Conservation (phyloP, 2,888 invertebrate species). For the Tiliacea aurago region DNA sequence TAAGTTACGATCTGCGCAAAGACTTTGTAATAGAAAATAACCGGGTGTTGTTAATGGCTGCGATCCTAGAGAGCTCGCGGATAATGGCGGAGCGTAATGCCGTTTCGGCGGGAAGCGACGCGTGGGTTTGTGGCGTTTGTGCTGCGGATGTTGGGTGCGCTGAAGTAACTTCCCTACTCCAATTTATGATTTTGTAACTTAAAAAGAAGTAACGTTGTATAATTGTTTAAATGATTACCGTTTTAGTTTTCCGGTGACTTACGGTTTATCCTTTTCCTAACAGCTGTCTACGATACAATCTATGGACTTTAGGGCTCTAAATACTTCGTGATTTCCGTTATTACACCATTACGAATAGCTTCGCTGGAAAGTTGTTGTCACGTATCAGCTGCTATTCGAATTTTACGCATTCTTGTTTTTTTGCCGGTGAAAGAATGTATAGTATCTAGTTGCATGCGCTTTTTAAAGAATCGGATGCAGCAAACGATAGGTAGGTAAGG, state of each 20-base stretch:
- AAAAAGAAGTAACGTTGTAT: constrained; percentile 38
- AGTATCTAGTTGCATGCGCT: constrained; percentile 20
- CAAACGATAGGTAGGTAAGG: not conserved
- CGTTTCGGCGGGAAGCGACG: constrained; percentile 72
- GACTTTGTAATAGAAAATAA: constrained; percentile 65
- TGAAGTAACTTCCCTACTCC: constrained; percentile 64
- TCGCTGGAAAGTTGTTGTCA: not conserved
- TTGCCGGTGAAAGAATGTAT: constrained; percentile 14
- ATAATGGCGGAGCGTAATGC: constrained; percentile 66
- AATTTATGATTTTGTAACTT: constrained; percentile 56
- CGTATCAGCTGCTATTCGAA: not conserved
- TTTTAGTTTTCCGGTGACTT: constrained; percentile 29
- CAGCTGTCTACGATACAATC: constrained; percentile 15
- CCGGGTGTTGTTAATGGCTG: constrained; percentile 75
- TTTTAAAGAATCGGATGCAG: constrained; percentile 1
- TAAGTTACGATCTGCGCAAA: constrained; percentile 51
- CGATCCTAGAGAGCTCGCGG: constrained; percentile 75
- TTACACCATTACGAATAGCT: constrained; percentile 14
- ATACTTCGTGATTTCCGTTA: constrained; percentile 1
- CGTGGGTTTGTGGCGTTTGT: constrained; percentile 52
- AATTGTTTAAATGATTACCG: constrained; percentile 36
- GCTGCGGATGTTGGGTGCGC: constrained; percentile 60
- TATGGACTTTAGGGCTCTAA: constrained; percentile 2
- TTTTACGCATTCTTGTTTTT: constrained; percentile 17
- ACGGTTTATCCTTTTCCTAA: constrained; percentile 50